Conservation (phyloP, 1,140 invertebrate genomes). For the Atta cephalotes region DNA sequence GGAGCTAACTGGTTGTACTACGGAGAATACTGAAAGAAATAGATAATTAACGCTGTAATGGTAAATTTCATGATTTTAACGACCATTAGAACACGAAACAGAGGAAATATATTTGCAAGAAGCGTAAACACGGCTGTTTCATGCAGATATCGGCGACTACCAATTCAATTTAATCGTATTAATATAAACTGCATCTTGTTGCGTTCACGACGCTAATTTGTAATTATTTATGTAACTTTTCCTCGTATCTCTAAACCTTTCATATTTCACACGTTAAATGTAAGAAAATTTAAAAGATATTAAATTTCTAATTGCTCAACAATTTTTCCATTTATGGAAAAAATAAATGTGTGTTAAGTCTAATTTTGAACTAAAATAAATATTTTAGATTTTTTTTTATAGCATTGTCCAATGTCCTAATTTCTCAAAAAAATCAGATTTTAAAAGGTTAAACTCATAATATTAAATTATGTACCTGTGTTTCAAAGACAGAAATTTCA, state of each 20-base stretch:
- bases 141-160: neutral
- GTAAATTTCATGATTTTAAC: constrained; percentile 35
- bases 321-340: neutral
- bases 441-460: neutral
- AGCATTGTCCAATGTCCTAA: neutral
- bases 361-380: neutral
- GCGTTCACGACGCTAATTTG: neutral
- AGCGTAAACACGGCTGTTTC: neutral
- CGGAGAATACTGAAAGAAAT: neutral
- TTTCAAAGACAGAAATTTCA: neutral
- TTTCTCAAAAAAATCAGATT: no score
- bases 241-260: neutral
- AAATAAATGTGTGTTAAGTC: neutral
- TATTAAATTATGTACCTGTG: neutral
- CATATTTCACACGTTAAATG: neutral
- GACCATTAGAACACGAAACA: neutral
- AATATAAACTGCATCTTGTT: constrained; percentile 12
- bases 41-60: constrained; percentile 50
- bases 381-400: neutral
- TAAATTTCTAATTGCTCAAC: neutral
- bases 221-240: neutral
- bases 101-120: neutral
- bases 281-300: neutral
- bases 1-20: constrained; percentile 20
- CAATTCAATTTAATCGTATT: neutral